Base-by-base conservation (phyloP, 1,140 invertebrate species). In the Drosophila bipectinata region DNA sequence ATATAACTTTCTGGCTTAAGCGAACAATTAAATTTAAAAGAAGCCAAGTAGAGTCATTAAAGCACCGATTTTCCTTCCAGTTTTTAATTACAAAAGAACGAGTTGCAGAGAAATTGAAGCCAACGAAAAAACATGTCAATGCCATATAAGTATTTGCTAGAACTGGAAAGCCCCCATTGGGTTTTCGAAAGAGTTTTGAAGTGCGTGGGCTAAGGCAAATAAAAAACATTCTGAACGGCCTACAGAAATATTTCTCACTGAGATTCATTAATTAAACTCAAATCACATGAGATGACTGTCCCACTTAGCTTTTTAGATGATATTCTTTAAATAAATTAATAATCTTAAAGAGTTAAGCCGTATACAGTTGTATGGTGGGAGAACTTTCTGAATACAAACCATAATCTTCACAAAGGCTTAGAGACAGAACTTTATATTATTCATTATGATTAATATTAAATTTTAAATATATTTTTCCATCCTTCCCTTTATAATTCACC, bases 131-230 rank as follows among this genome's bases (percentile, higher is more conserved):
- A 44, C 41, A 44, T 44, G 41, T 14, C 41, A 44, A 44, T 47
- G 44, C 44, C 44, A 21, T 47, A 47, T 47, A 21, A 47, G 44
- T 47, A 18, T 10, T 4, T 12, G 15, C 15, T 7, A 47, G 44
- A 47, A 47, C 44, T 47, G 14, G 44, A 47, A 47, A 47, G 44
- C 44, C 44, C 18, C 44, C 44, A 18, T 24, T 10, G 21, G 15
- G 15, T 21, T 21, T 47, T 8, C 21, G 9, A 47, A 47, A 18
- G 15, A 14, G 44, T 47, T 21, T 2, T n/a, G 6, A 18, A 47
- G 15, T 47, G 44, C 44, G 44, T 47, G 44, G 44, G 44, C 44
- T 10, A 18, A 18, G 7, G 14, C 41, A 18, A 44, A 44, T 18
- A n/a, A 10, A 47, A 47, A 18, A 9, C 21, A 47, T 12, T 21